phyloP scores from a whole-genome alignment of 2,888 invertebrate genomes.

The Nomada flava region DNA sequence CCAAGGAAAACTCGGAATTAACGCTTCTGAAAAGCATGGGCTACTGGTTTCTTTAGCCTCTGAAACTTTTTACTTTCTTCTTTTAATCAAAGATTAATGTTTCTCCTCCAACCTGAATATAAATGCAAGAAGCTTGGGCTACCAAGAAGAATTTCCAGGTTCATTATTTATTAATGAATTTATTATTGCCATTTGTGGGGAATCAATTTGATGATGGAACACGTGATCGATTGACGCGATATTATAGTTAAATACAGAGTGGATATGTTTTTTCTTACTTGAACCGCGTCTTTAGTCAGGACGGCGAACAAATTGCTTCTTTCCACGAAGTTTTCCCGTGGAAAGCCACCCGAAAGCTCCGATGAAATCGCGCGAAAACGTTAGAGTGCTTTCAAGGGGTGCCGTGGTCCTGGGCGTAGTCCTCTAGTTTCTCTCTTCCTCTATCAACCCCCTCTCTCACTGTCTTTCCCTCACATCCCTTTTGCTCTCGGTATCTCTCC shows the following conservation, averaged over 20 bases:
- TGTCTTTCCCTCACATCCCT: background rate
- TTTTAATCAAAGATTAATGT: conserved; percentile 12
- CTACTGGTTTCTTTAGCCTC: background rate
- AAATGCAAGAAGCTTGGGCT: too few relatives aligned
- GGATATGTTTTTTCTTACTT: conserved; percentile 48
- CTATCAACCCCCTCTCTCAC: conserved; percentile 9
- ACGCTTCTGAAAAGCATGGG: background rate
- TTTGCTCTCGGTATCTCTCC: background rate
- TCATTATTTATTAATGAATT: background rate
- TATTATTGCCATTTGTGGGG: background rate
- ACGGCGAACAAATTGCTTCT: conserved; percentile 73
- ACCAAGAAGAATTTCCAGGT: background rate
- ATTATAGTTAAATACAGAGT: conserved; percentile 55
- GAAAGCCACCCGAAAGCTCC: conserved; percentile 73
- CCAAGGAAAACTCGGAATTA: background rate
- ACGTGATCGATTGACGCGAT: conserved; percentile 44
- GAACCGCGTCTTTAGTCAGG: conserved; percentile 41
- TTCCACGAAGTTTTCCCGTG: conserved; percentile 64
- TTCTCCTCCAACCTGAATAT: too few relatives aligned
- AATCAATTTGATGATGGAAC: conserved; percentile 33
- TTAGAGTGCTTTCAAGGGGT: conserved; percentile 70
- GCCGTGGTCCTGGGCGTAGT: conserved; percentile 69
- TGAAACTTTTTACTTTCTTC: background rate
- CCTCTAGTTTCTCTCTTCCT: conserved; percentile 51
- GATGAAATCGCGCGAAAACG: conserved; percentile 69